Evolutionary conservation across 1,140 invertebrate species (phyloP), one percentile per base, ranked within the genome.

Genomic region (Drosophila lacertosa): DNA sequence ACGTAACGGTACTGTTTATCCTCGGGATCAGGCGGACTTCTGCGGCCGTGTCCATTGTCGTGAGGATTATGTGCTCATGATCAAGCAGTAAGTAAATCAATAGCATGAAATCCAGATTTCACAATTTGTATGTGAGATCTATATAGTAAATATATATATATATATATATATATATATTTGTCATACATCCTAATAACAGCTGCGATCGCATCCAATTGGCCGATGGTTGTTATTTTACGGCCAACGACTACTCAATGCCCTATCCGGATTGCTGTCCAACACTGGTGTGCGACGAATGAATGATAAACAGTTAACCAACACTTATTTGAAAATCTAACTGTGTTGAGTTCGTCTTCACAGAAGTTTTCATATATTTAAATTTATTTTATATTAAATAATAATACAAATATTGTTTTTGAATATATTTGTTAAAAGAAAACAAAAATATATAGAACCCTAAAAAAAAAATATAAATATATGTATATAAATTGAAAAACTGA

Each of bases 51-150:
- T 89, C 5, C 33, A 51, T 48, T 90, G 88, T 29, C 54, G 59
- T 0, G 78, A 90, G 4, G 89, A 90, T 47, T 90, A 81, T 32
- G 67, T 90, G 6, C 63, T 90, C 33, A 45, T 73, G 60, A 75
- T 90, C 3, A 70, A 51, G 29, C 82, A 90, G 88, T 90, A 63
- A 76, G 88, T 83, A 15, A 2, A 20, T 9, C 4, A 5, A 29
- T 24, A 24, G 22, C 22, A 24, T 24, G 22, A 24, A 24, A 24
- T 5, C n/a, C n/a, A n/a, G n/a, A n/a, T n/a, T n/a, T n/a, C n/a
- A n/a, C n/a, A n/a, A n/a, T n/a, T n/a, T 24, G 22, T 24, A 24
- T 24, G 22, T 24, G 22, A n/a, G n/a, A 32, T 4, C 15, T 10
- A 40, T 18, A 39, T 39, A 15, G n/a, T n/a, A n/a, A 9, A 40